Evolutionary conservation across 2,113 vertebrate species (phyloP), one percentile per base, ranked within the genome.

Genomic region (Larimichthys polyactis): DNA sequence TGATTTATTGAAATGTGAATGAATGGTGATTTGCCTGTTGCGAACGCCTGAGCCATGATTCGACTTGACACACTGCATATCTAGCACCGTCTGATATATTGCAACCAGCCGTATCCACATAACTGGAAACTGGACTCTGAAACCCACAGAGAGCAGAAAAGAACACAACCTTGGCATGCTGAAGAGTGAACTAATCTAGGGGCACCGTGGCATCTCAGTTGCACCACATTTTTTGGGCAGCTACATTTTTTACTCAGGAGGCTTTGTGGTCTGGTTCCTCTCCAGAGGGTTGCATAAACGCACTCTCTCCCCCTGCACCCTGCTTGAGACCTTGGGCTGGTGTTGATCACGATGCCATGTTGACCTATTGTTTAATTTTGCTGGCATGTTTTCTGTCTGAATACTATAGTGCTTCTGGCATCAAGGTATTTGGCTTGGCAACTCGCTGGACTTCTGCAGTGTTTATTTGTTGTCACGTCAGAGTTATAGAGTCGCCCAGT

Each of bases 401-500:
- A 81, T 70, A 74, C 89, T 79, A 75, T 71, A 74, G 5, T 78
- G 63, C 55, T 78, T 88, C 92, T 94, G 91, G 91, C 94, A 67
- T 63, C 64, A 48, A 82, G 69, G 85, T 92, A 78, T 92, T 96
- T 94, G 82, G 48, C 76, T 95, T 96, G 95, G 94, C 92, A 76
- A 67, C 58, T 83, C 71, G 19, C 59, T 52, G 84, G 75, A 24
- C 60, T 65, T 90, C 73, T 81, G 82, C 66, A 69, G 49, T 94
- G 79, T 96, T 96, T 95, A 93, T 92, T 95, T 96, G 91, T 95
- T 95, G 91, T 95, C 92, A 92, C 66, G 87, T 94, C 84, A 81
- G 87, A 91, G 91, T 86, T 94, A 92, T 44, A 84, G 94, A 92
- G 90, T 93, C 75, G 87, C 90, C 20, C 76, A 64, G 81, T 68